Conservation (phyloP, 2,888 invertebrate species). For the Hetaerina titia region DNA sequence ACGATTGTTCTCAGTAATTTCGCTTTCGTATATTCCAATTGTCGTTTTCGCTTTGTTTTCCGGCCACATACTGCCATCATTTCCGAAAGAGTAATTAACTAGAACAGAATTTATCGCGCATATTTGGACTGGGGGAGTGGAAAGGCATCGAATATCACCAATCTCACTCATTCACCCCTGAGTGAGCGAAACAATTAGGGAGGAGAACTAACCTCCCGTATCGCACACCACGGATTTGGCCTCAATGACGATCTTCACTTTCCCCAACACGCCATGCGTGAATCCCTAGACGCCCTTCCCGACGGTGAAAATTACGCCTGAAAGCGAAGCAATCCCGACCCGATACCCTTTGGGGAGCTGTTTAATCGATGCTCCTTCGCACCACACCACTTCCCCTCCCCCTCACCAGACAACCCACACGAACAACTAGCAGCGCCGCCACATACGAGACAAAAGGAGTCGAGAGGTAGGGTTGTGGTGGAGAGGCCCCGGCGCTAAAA, state of each 20-base stretch:
- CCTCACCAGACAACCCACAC: not conserved
- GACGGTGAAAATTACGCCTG: not conserved
- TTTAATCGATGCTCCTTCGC: not conserved
- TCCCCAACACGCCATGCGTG: not conserved
- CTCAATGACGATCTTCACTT: not conserved
- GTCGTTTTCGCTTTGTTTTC: too few species aligned
- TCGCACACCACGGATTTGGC: not conserved
- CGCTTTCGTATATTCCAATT: too few species aligned
- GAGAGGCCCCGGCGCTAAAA: not conserved
- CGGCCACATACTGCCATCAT: too few species aligned
- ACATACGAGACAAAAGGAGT: not conserved
- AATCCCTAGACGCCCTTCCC: constrained; percentile 10
- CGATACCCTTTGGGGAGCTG: constrained; percentile 8
- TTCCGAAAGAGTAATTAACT: too few species aligned
- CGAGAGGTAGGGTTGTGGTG: not conserved
- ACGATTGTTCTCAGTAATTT: too few species aligned
- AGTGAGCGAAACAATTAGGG: not conserved
- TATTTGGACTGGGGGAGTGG: too few species aligned
- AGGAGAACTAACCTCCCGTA: not conserved
- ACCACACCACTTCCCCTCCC: not conserved
- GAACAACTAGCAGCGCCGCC: not conserved
- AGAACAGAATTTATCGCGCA: too few species aligned
- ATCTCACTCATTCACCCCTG: not conserved
- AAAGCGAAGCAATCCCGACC: not conserved
- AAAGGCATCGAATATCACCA: not conserved